These are phyloP conservation scores for Cyprinodon brontotheroides DNA, from an alignment of 2,113 vertebrate species.

Conservation along the genomic window DNA sequence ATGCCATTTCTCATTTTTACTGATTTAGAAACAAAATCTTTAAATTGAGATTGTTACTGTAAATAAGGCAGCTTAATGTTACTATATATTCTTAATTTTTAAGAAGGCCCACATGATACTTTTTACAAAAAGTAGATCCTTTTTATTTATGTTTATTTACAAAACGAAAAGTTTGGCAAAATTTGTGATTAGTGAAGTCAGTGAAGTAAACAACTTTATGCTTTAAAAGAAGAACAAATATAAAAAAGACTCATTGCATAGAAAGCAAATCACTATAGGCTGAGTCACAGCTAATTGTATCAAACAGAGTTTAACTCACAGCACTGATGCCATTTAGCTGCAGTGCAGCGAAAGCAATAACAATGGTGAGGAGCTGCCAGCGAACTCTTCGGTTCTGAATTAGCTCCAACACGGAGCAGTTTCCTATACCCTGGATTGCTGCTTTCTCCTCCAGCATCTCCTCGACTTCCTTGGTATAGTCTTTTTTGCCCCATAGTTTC, in stretches of 20 bases:
- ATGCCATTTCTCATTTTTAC: background rate
- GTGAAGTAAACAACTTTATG: background rate
- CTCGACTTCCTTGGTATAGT: conserved; percentile 75
- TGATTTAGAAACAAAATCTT: background rate
- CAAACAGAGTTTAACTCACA: conserved; percentile 69
- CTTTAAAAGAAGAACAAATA: background rate
- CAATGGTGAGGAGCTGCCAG: conserved; percentile 77
- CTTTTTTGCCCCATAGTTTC: conserved; percentile 79
- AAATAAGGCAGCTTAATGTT: too few relatives aligned
- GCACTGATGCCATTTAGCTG: conserved; percentile 86
- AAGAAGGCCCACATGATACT: background rate
- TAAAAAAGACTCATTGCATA: background rate
- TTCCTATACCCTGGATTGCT: conserved; percentile 62
- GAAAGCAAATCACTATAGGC: background rate
- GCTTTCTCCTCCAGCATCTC: conserved; percentile 83
- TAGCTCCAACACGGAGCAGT: conserved; percentile 73
- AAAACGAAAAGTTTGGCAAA: background rate
- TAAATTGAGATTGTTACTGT: too few relatives aligned
- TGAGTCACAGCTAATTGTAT: background rate
- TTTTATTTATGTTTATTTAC: background rate
- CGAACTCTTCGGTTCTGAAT: conserved; percentile 68
- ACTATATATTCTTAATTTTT: background rate
- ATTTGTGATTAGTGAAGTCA: background rate
- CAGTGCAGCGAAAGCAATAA: conserved; percentile 67
- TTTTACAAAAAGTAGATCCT: background rate